A percentile compares a stretch with the other conserved stretches of the same genome.
Conservation (phyloP, 2,888 invertebrate genomes). For the Xestobium rufovillosum region DNA sequence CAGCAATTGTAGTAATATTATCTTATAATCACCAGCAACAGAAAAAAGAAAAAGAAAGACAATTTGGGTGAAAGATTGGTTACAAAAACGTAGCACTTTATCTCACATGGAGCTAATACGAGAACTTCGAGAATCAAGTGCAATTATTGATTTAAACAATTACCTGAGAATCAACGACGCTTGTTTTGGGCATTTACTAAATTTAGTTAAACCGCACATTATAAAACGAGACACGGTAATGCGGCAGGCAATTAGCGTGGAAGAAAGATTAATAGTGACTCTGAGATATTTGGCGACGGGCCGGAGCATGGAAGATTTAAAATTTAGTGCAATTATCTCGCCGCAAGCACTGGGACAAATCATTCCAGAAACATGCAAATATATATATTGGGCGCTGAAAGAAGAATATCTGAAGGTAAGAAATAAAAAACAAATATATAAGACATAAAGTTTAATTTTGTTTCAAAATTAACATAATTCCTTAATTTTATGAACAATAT, state of each 20-base stretch:
- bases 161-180: neutral
- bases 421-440: neutral
- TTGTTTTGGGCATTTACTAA: constrained; percentile 2
- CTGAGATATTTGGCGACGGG: constrained; percentile 1
- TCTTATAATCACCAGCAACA: neutral
- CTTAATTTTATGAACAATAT: constrained; percentile 1
- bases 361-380: constrained; percentile 3
- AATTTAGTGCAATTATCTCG: constrained; percentile 1
- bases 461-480: too few species aligned
- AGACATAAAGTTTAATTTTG: too few species aligned
- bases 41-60: constrained; percentile 2
- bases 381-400: neutral
- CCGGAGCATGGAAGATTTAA: constrained; percentile 1
- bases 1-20: constrained; percentile 2
- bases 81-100: constrained; percentile 4
- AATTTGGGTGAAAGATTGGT: constrained; percentile 4
- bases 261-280: neutral
- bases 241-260: constrained; percentile 2
- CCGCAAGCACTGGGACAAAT: neutral
- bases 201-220: constrained; percentile 1
- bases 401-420: constrained; percentile 1
- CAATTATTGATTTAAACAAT: neutral
- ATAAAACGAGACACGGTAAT: neutral
- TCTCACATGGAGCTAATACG: constrained; percentile 4
- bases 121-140: neutral